phyloP scores from a whole-genome alignment of 2,113 vertebrate species.

The Cyprinodon variegatus region DNA sequence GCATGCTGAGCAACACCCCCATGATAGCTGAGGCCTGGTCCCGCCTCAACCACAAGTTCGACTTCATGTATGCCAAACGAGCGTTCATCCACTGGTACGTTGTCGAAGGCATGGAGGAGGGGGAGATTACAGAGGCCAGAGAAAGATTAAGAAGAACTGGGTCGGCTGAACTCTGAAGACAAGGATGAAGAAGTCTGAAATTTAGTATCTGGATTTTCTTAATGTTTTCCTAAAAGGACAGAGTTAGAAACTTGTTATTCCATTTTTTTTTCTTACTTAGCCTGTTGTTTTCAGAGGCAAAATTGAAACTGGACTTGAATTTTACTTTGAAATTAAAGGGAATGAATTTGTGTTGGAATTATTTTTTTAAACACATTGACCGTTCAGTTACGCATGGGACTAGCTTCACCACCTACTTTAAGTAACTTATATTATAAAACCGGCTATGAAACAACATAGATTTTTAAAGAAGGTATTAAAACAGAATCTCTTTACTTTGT shows the following conservation, averaged over 20 bases:
- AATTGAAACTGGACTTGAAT: slow-evolving; percentile 3
- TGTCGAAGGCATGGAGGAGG: slow-evolving; percentile 92
- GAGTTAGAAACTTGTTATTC: background rate
- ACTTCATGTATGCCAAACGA: slow-evolving; percentile 89
- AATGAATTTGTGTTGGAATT: background rate
- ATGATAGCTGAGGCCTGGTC: slow-evolving; percentile 89
- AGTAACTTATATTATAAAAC: no score
- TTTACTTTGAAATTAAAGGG: slow-evolving; percentile 20
- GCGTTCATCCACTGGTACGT: slow-evolving; percentile 92
- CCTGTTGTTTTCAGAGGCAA: background rate
- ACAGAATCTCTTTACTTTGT: no score
- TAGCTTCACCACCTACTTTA: background rate
- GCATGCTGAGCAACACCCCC: slow-evolving; percentile 90
- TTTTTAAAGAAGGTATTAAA: no score
- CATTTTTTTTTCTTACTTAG: slow-evolving; percentile 3
- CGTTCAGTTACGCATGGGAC: background rate
- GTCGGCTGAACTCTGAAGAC: slow-evolving; percentile 73
- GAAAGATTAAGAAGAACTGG: slow-evolving; percentile 89
- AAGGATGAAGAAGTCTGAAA: slow-evolving; percentile 86
- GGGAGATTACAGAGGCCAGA: slow-evolving; percentile 87
- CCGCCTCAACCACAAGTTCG: slow-evolving; percentile 89
- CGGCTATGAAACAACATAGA: no score
- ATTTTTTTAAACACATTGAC: background rate
- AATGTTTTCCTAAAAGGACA: slow-evolving; percentile 1
- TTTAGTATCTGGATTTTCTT: background rate